Base-by-base conservation (phyloP, 1,140 invertebrate species). In the Berghia stephanieae region DNA sequence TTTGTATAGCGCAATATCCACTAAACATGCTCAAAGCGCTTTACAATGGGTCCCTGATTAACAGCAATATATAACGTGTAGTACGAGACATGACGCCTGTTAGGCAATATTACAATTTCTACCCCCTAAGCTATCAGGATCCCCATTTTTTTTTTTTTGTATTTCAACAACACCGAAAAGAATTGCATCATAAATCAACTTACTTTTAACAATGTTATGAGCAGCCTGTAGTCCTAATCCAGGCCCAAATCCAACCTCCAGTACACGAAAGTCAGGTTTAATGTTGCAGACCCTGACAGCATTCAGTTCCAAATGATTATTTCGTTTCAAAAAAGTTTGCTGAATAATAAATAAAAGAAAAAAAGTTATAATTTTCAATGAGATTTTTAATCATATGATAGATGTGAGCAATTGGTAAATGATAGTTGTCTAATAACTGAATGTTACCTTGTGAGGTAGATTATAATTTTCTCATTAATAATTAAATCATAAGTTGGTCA, bases 161-260 rank as follows among this genome's bases (percentile, higher is more conserved):
- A 16, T n/a, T 16, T 71, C 34, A n/a, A 24, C 18, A 38, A 71
- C 21, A 5, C 68, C 40, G 13, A 55, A 16, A 6, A 49, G 21
- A 34, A 31, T 4, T 13, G 3, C n/a, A n/a, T 24, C 34, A 1
- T 31, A 36, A 43, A 40, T 24, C 13, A 63, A 38, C 71, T 55
- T 49, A 84, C 84, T 79, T 81, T 84, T 80, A 5, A 85, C 67
- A 68, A 74, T 73, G 31, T 82, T 75, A 31, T 74, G 78, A 18
- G 84, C 83, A 66, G 68, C 75, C 40, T 82, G n/a, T 5, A 85
- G 44, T 8, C 84, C 84, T 38, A 80, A 5, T 6, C 84, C 84
- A 3, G 82, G 78, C 42, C 84, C 84, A 79, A 84, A 85, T 0
- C 84, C 84, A 13, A 85, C 76, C 49, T 85, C 83, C 16, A 85